A percentile compares a stretch with the other conserved stretches of the same genome.
These are phyloP conservation scores for Sitobion miscanthi DNA, from an alignment of 1,140 invertebrate genomes.

Conservation along the genomic window DNA sequence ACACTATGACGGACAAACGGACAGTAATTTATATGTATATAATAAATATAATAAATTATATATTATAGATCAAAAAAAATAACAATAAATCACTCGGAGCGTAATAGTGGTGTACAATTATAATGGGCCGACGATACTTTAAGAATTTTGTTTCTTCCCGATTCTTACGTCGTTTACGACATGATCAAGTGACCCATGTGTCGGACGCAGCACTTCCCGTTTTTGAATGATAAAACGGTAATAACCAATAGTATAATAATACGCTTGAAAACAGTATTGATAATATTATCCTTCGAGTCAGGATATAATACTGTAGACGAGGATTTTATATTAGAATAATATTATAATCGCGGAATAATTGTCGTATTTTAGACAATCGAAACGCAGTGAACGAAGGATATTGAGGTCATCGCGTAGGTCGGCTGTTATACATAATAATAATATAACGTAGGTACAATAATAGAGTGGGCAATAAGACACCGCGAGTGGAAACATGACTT, in stretches of 20 bases:
- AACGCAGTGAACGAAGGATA: not conserved
- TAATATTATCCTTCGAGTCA: not conserved
- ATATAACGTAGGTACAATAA: not conserved
- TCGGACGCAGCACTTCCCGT: not conserved
- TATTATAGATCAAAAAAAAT: too few relatives aligned
- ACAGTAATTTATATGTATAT: too few relatives aligned
- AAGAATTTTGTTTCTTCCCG: not conserved
- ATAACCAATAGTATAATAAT: not conserved
- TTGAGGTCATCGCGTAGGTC: slow-evolving; percentile 35
- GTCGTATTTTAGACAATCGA: not conserved
- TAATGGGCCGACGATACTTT: not conserved
- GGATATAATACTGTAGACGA: not conserved
- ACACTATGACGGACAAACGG: too few relatives aligned
- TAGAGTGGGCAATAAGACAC: not conserved
- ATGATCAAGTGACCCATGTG: not conserved
- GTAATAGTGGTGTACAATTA: not conserved
- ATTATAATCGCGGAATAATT: not conserved
- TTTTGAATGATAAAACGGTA: not conserved
- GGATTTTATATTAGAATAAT: not conserved
- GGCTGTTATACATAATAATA: not conserved
- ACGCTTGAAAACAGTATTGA: not conserved
- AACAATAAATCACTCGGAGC: too few relatives aligned
- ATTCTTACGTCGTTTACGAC: not conserved
- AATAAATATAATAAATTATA: too few relatives aligned
- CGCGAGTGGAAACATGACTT: not conserved